Evolutionary conservation across 2,888 invertebrate genomes (phyloP), one percentile per base, ranked within the genome.

Genomic region (Drosophila sordidula): DNA sequence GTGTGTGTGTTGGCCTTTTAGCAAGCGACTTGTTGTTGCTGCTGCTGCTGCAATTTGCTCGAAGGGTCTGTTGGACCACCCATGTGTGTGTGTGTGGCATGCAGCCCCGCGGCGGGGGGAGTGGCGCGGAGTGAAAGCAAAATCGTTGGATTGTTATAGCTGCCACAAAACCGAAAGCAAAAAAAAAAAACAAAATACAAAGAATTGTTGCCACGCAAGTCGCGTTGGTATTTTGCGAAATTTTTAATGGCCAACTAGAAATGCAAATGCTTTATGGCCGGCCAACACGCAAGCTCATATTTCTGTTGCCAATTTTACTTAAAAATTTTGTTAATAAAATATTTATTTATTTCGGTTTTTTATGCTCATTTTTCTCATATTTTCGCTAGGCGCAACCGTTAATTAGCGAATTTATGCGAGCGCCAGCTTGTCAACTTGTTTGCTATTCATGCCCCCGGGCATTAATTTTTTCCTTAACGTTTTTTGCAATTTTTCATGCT

Each of bases 371-470:
- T 29, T 46, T n/a, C 5, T 26, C 16, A 4, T 14, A 12, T 39
- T 45, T 72, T 64, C 42, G 57, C 14, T 34, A 76, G 80, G 78
- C 74, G 72, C 75, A 85, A 82, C 82, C 83, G 86, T 82, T 87
- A 85, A 85, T 85, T 85, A 85, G 83, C 47, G 54, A 87, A 85
- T 82, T 85, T 80, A 81, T 82, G 69, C 68, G 72, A 75, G 70
- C 78, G 72, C 68, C 73, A 69, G 67, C 72, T 84, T 83, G 83
- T 80, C 83, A 81, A 80, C 87, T 87, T 78, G 80, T 83, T 86
- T 71, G 69, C 65, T 66, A 14, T 57, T 49, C 42, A 22, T 18
- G 67, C 76, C 56, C 41, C 11, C 14, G 11, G 70, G 49, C 58
- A 67, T 29, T 29, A 2, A 29, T 29, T 29, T 29, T 29, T 29